Percentiles rank a stretch among this genome's conserved stretches.
phyloP scores from a whole-genome alignment of 2,113 vertebrate genomes.

The Sardina pilchardus region DNA sequence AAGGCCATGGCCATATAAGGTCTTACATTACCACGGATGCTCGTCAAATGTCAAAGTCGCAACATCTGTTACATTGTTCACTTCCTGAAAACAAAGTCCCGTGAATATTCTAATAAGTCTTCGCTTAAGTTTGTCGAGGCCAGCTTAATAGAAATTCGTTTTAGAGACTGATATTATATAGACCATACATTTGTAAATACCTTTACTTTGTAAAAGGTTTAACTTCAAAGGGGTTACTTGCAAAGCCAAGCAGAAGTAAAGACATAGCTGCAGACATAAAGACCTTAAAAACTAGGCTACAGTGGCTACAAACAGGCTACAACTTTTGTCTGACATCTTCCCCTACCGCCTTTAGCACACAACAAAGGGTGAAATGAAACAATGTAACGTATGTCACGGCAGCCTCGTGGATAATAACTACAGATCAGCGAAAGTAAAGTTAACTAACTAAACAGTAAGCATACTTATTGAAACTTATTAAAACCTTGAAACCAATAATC shows the following conservation, averaged over 20 bases:
- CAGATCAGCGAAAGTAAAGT: not conserved
- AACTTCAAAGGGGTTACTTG: no score
- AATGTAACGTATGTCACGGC: not conserved
- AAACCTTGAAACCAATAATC: not conserved
- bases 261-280: not conserved
- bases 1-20: no score
- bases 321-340: not conserved
- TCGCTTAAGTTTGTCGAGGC: not conserved
- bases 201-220: no score
- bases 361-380: constrained; percentile 7
- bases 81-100: constrained; percentile 4
- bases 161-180: no score
- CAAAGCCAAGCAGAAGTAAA: not conserved
- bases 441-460: not conserved
- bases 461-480: not conserved
- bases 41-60: not conserved
- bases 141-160: no score
- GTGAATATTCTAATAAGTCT: not conserved
- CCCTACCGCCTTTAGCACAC: not conserved
- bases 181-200: no score
- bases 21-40: not conserved
- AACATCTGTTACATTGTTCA: not conserved
- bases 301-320: no score
- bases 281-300: not conserved
- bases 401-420: not conserved